Evolutionary conservation across 2,113 vertebrate species (phyloP), one percentile per base, ranked within the genome.

Genomic region (Charadrius vociferus): DNA sequence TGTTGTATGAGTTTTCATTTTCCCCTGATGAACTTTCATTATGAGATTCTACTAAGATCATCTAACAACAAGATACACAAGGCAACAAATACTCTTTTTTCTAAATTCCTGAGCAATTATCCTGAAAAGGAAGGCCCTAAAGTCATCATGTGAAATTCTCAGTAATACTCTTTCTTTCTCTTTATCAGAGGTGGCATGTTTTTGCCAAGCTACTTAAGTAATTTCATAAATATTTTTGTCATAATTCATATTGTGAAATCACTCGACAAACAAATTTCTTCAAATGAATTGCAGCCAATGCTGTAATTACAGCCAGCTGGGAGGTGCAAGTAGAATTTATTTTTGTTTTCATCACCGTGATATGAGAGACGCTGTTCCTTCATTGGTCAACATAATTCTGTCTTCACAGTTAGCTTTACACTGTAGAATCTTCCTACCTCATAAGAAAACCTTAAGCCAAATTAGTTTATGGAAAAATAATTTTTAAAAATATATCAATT

Each of bases 211-310:
- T 63, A 37, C 52, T 79, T 85, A 91, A 87, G 34, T 30, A 66
- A 13, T 37, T 87, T 61, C 30, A 92, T 61, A 68, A 74, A 61
- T 88, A 85, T 85, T 97, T 95, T 73, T 93, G 80, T 88, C 92
- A 86, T 94, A 90, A 97, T 97, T 97, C 97, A 77, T 88, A 95
- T 91, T 94, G 80, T 90, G 96, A 96, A 96, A 97, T 96, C 83
- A 94, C 83, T 91, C 89, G 74, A 95, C 83, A 95, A 97, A 90
- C 79, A 90, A 73, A 86, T 93, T 96, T 73, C 82, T 96, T 94
- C 66, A 75, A 94, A 89, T 52, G 65, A 89, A 88, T 92, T 96
- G 73, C 92, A 95, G 79, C 45, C 83, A 95, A 34, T 81, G 34
- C 52, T 53, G 66, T 74, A 91, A 91, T 86, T 93, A 41, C 34